Conservation (phyloP, 2,113 vertebrate genomes). For the Macquaria ambigua region DNA sequence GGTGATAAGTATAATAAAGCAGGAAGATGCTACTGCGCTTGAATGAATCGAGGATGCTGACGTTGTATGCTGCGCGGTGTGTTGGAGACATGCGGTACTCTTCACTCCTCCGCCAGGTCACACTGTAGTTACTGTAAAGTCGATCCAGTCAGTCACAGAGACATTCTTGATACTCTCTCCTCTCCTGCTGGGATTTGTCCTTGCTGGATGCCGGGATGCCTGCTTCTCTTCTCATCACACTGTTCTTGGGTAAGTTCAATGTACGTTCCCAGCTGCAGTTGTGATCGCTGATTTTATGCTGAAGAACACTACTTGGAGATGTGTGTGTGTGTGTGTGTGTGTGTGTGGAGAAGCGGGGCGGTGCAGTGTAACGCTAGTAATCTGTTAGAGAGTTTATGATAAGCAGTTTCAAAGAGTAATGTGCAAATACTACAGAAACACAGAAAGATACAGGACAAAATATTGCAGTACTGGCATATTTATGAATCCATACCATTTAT, state of each 20-base stretch:
- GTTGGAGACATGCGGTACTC: conserved; percentile 36
- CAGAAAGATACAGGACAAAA: not conserved
- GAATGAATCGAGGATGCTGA: conserved; percentile 30
- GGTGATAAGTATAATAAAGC: not conserved
- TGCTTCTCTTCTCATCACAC: conserved; percentile 22
- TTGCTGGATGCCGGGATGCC: conserved; percentile 60
- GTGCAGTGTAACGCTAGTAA: too few relatives aligned
- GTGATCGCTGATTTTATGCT: not conserved
- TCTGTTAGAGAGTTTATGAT: not conserved
- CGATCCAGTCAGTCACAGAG: not conserved
- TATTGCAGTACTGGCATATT: not conserved
- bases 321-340: not conserved
- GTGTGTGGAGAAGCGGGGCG: not conserved
- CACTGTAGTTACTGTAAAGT: conserved; percentile 45
- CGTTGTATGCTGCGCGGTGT: conserved; percentile 7
- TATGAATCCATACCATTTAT: not conserved
- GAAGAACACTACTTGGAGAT: not conserved
- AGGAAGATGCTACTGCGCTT: conserved; percentile 20
- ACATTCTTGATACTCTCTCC: not conserved
- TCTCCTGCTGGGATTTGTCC: conserved; percentile 41
- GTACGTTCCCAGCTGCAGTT: not conserved
- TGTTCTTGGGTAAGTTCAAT: conserved; percentile 72
- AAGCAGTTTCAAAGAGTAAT: not conserved
- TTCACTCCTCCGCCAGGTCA: conserved; percentile 17
- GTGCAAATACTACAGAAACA: not conserved